Percentiles rank a stretch among this genome's conserved stretches.
Evolutionary conservation across 2,888 invertebrate species (phyloP).

Genomic region (Adelognathus sp.): DNA sequence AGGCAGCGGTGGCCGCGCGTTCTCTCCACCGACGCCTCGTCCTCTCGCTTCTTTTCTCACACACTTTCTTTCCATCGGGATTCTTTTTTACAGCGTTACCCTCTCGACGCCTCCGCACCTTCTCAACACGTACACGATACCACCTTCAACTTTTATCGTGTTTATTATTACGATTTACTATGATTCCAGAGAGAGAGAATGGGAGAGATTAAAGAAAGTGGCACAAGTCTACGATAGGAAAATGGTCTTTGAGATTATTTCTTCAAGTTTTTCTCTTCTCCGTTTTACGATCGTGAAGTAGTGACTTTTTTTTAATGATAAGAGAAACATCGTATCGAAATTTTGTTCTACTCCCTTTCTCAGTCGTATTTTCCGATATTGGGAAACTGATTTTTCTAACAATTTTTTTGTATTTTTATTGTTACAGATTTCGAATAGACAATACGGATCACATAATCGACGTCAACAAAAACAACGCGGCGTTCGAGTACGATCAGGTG

Average conservation of each 20-base stretch:
- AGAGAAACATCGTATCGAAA: no score
- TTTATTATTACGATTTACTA: not conserved
- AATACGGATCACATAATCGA: slow-evolving; percentile 98
- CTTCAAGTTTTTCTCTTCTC: not conserved
- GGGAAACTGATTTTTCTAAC: not conserved
- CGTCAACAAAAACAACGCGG: slow-evolving; percentile 95
- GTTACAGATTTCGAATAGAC: slow-evolving; percentile 94
- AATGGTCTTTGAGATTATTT: not conserved
- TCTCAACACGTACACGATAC: slow-evolving; percentile 7
- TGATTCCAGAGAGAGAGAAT: not conserved
- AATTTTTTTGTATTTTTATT: slow-evolving; percentile 64
- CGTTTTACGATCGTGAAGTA: not conserved
- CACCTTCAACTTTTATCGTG: not conserved
- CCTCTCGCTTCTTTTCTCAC: slow-evolving; percentile 50
- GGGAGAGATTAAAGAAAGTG: not conserved
- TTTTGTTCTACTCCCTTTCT: no score
- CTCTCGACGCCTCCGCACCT: slow-evolving; percentile 63
- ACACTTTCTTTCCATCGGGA: slow-evolving; percentile 48
- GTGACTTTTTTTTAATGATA: not conserved
- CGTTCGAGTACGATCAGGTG: slow-evolving; percentile 97
- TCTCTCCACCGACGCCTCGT: not conserved
- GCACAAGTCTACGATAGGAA: not conserved
- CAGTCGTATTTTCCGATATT: no score
- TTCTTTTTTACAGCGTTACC: slow-evolving; percentile 42
- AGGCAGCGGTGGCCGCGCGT: no score